A percentile compares a stretch with the other conserved stretches of the same genome.
Conservation (phyloP, 1,140 invertebrate species). For the Euura lappo region DNA sequence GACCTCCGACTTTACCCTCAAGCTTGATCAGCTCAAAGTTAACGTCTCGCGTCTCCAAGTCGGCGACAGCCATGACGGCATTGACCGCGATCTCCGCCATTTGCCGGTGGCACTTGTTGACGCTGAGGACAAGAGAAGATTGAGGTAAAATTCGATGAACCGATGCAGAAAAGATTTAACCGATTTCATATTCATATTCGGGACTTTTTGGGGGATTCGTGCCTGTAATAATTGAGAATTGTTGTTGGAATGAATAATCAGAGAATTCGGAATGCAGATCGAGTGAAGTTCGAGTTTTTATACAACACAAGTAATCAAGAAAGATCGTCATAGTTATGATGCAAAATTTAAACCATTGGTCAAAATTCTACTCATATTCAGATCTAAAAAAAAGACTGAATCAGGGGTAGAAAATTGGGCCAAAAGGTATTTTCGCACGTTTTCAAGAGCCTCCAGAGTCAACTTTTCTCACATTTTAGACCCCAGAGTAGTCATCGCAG, state of each 20-base stretch:
- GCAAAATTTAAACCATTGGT: background rate
- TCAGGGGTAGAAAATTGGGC: background rate
- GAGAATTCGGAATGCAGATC: background rate
- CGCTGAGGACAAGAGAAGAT: slow-evolving; percentile 50
- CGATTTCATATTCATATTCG: slow-evolving; percentile 1
- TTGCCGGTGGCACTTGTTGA: slow-evolving; percentile 90
- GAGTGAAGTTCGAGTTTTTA: background rate
- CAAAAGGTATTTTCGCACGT: background rate
- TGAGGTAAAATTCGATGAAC: background rate
- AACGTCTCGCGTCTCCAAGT: slow-evolving; percentile 93
- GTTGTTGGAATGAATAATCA: slow-evolving; percentile 17
- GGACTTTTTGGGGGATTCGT: no score
- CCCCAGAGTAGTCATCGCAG: slow-evolving; percentile 97
- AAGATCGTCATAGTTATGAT: no score
- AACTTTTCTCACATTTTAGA: slow-evolving; percentile 88
- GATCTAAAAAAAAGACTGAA: background rate
- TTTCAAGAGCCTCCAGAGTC: slow-evolving; percentile 8
- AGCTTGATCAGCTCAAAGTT: slow-evolving; percentile 99
- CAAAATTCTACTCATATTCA: no score
- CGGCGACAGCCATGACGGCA: slow-evolving; percentile 92
- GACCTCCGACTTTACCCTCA: slow-evolving; percentile 97
- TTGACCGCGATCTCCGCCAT: slow-evolving; percentile 99
- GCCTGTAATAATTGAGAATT: no score
- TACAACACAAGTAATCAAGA: slow-evolving; percentile 3
- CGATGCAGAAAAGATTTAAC: slow-evolving; percentile 18